Percentiles rank a stretch among this genome's conserved stretches.
These are phyloP conservation scores for Laothoe populi DNA, from an alignment of 2,888 invertebrate species.

Conservation along the genomic window DNA sequence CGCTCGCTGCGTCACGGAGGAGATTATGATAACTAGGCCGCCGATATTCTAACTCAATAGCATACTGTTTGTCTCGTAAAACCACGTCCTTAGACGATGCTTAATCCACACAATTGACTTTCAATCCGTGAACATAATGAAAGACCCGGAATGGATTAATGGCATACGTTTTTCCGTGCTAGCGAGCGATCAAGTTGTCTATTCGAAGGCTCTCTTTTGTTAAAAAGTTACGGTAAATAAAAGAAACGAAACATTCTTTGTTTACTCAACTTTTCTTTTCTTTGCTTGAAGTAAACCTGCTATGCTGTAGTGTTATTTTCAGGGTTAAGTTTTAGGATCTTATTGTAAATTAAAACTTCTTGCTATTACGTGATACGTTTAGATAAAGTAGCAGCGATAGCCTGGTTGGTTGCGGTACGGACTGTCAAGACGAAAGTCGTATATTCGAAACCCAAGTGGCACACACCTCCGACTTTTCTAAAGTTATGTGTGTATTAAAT, in stretches of 20 bases:
- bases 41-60: too few species aligned
- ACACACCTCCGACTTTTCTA: too few species aligned
- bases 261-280: background rate
- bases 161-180: background rate
- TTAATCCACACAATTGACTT: constrained; percentile 4
- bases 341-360: background rate
- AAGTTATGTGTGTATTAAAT: too few species aligned
- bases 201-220: background rate
- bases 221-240: too few species aligned
- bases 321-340: background rate
- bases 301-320: background rate
- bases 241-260: too few species aligned
- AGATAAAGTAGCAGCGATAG: too few species aligned
- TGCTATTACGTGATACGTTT: too few species aligned
- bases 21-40: too few species aligned
- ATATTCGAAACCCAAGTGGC: too few species aligned
- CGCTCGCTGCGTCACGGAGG: too few species aligned
- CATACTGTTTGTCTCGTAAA: background rate
- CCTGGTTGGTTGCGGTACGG: too few species aligned
- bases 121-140: background rate
- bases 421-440: too few species aligned
- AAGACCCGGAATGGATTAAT: background rate
- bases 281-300: background rate
- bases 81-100: background rate
- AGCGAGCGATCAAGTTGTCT: constrained; percentile 1